Evolutionary conservation across 2,797 vertebrate genomes (phyloP).

Genomic region (Pogonophryne albipinna): DNA sequence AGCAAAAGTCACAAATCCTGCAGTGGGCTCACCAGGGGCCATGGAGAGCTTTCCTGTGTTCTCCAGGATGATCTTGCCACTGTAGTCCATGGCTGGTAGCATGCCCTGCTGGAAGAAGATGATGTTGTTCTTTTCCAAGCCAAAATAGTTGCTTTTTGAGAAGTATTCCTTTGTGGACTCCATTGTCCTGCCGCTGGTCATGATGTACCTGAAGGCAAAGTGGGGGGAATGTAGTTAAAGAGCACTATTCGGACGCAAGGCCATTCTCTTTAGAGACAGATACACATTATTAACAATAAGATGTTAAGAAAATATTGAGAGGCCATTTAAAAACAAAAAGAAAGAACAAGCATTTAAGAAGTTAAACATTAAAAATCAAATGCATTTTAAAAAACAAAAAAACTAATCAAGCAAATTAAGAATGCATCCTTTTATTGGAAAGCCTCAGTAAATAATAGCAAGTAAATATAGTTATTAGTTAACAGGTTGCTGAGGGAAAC

Average conservation of each 20-base stretch:
- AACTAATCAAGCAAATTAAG: neutral
- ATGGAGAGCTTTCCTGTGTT: slow-evolving; percentile 92
- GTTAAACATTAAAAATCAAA: neutral
- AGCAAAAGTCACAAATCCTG: neutral
- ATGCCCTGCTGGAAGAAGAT: slow-evolving; percentile 98
- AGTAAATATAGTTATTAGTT: too few relatives aligned
- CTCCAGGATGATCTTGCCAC: slow-evolving; percentile 94
- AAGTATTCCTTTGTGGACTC: slow-evolving; percentile 93
- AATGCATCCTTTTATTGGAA: neutral
- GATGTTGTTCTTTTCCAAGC: slow-evolving; percentile 89
- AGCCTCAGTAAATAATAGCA: neutral
- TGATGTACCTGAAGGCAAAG: slow-evolving; percentile 92
- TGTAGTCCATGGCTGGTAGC: slow-evolving; percentile 95
- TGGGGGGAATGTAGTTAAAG: neutral
- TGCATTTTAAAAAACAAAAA: neutral
- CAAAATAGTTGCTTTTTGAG: slow-evolving; percentile 88
- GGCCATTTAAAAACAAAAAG: neutral
- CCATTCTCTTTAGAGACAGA: neutral
- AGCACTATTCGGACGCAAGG: neutral
- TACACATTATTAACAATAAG: neutral
- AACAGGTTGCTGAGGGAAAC: neutral
- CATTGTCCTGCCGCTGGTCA: slow-evolving; percentile 97
- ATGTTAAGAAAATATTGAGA: neutral
- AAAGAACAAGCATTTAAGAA: neutral
- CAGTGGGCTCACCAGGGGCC: slow-evolving; percentile 90